Base-by-base conservation (phyloP, 1,140 invertebrate species). In the Bradysia coprophila region DNA sequence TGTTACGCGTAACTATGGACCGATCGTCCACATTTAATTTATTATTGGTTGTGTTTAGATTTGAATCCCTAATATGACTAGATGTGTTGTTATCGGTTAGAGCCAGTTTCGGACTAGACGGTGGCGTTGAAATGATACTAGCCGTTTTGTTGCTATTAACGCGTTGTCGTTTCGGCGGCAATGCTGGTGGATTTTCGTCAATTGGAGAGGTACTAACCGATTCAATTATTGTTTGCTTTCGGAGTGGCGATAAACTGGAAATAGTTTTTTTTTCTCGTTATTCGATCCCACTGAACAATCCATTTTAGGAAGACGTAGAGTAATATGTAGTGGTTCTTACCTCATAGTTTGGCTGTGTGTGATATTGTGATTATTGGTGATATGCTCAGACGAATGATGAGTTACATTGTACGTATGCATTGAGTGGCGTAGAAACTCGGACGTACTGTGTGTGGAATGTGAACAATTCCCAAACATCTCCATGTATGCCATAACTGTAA, bases 401-500 rank as follows among this genome's bases (percentile, higher is more conserved):
- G 68, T 75, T 43, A 81, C 69, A 61, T 81, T 80, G 54, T 78
- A 83, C 9, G 78, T 76, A 54, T 87, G 82, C 51, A 88, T 71
- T 2, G 84, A 88, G 56, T 88, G 83, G 21, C 84, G 68, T 51
- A 84, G 75, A 59, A 84, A 78, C 50, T 86, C 80, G 46, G 69
- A 71, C 42, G 69, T 69, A 45, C 63, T 67, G 42, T 65, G 65
- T 21, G 63, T 61, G 21, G 78, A 76, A 50, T 85, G 81, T 43
- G 79, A 81, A 63, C 85, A 90, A 56, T 85, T 82, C 1, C 85
- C 83, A 57, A 91, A 85, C 74, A 91, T 87, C 62, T 91, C 84
- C 87, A 94, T 92, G 64, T 94, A 95, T 36, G 85, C 86, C 77
- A 90, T 87, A 50, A 95, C 88, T 92, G 71, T 44, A 71, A 71